Conservation (phyloP, 2,888 invertebrate species). For the Toxonevra muliebris region DNA sequence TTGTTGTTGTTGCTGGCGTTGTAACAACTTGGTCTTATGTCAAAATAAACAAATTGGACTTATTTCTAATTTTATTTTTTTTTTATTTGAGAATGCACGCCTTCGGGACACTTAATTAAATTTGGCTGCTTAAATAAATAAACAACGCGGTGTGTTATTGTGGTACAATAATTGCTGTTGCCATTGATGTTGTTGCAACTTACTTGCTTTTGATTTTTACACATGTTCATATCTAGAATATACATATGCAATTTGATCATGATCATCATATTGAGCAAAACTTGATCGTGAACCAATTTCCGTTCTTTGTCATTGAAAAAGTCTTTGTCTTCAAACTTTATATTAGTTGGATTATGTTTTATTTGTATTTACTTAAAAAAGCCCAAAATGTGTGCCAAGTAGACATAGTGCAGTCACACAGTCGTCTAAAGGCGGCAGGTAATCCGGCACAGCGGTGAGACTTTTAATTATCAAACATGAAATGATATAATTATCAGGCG, state of each 20-base stretch:
- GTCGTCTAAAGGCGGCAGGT: neutral
- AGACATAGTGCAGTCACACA: neutral
- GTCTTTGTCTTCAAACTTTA: neutral
- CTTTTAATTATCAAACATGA: neutral
- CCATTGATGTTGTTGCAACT: too few species aligned
- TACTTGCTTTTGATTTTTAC: too few species aligned
- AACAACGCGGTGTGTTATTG: slow-evolving; percentile 17
- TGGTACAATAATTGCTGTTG: slow-evolving; percentile 13
- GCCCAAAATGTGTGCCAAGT: slow-evolving; percentile 28
- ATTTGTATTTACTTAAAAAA: neutral
- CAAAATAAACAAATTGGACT: slow-evolving; percentile 34
- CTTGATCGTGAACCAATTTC: slow-evolving; percentile 36
- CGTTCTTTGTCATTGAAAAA: slow-evolving; percentile 18
- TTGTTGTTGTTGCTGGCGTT: slow-evolving; percentile 11
- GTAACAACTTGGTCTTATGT: slow-evolving; percentile 27
- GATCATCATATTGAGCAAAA: slow-evolving; percentile 22
- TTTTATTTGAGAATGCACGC: slow-evolving; percentile 23
- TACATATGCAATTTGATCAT: too few species aligned
- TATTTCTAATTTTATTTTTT: neutral
- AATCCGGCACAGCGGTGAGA: slow-evolving; percentile 7
- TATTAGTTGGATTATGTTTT: too few species aligned
- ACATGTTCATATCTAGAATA: too few species aligned
- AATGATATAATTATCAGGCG: slow-evolving; percentile 22
- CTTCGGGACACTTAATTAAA: slow-evolving; percentile 39
- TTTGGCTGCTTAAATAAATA: slow-evolving; percentile 14